phyloP scores from a whole-genome alignment of 2,888 invertebrate species.

The Stenolophus ochropezus region DNA sequence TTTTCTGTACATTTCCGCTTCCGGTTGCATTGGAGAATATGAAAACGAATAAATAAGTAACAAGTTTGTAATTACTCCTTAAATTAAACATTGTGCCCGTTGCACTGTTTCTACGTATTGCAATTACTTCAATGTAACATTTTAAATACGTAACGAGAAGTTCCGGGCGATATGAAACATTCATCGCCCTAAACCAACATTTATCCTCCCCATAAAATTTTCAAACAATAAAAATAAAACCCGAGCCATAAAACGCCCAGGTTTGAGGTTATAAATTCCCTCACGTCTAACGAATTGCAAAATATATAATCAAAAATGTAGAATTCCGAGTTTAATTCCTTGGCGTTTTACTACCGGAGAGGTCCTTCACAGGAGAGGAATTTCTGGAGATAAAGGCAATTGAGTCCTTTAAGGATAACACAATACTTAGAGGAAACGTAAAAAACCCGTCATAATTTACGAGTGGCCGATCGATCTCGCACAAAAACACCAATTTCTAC shows the following conservation, averaged over 20 bases:
- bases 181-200: constrained; percentile 14
- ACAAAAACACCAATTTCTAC: not conserved
- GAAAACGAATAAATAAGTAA: not conserved
- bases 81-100: not conserved
- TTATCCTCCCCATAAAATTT: constrained; percentile 21
- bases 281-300: constrained; percentile 32
- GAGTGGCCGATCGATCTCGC: not conserved
- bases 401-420: constrained; percentile 39
- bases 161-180: constrained; percentile 18
- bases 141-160: constrained; percentile 3
- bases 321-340: constrained; percentile 14
- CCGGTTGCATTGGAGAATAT: no score
- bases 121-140: constrained; percentile 27
- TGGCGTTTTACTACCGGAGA: not conserved
- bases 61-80: not conserved
- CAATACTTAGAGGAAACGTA: constrained; percentile 30
- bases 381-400: constrained; percentile 11
- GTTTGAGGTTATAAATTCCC: constrained; percentile 4
- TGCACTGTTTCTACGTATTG: not conserved
- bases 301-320: constrained; percentile 39
- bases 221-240: constrained; percentile 45
- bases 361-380: not conserved
- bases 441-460: constrained; percentile 36
- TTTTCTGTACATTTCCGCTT: not conserved
- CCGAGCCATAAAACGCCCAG: constrained; percentile 11